A percentile compares a stretch with the other conserved stretches of the same genome.
phyloP scores from a whole-genome alignment of 2,113 vertebrate genomes.

The Dryoscopus gambensis region DNA sequence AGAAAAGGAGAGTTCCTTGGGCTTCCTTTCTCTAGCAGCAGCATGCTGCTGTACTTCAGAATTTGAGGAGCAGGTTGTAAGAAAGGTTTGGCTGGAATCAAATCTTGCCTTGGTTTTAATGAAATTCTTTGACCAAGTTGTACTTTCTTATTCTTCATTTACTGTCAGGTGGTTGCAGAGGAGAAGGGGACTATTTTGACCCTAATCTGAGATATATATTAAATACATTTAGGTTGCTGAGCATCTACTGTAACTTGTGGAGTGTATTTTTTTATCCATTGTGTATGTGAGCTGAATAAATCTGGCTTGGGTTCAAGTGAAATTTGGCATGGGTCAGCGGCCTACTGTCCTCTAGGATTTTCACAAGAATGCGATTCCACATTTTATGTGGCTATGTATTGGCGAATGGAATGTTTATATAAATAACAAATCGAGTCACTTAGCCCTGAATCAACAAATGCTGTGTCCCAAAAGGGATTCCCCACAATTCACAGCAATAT shows the following conservation, averaged over 20 bases:
- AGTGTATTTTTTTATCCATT: background rate
- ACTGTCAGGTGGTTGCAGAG: background rate
- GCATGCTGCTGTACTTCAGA: background rate
- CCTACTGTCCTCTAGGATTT: slow-evolving; percentile 32
- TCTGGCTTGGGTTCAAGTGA: background rate
- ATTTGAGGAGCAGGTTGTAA: background rate
- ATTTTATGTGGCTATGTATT: slow-evolving; percentile 55
- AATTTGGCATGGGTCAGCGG: slow-evolving; percentile 8
- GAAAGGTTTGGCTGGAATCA: background rate
- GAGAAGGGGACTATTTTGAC: background rate
- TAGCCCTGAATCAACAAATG: slow-evolving; percentile 35
- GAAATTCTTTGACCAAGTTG: background rate
- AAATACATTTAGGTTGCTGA: background rate
- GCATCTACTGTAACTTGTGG: background rate
- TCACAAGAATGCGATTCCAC: slow-evolving; percentile 1
- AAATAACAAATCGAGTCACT: slow-evolving; percentile 30
- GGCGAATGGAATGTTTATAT: slow-evolving; percentile 51
- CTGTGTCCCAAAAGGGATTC: slow-evolving; percentile 31
- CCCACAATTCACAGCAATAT: background rate
- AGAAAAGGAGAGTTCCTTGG: background rate
- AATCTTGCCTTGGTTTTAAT: background rate
- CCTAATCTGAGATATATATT: background rate
- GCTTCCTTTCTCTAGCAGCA: background rate
- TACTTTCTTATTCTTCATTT: background rate
- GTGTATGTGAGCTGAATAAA: background rate